phyloP scores from a whole-genome alignment of 2,113 vertebrate species.

The Peromyscus californicus region DNA sequence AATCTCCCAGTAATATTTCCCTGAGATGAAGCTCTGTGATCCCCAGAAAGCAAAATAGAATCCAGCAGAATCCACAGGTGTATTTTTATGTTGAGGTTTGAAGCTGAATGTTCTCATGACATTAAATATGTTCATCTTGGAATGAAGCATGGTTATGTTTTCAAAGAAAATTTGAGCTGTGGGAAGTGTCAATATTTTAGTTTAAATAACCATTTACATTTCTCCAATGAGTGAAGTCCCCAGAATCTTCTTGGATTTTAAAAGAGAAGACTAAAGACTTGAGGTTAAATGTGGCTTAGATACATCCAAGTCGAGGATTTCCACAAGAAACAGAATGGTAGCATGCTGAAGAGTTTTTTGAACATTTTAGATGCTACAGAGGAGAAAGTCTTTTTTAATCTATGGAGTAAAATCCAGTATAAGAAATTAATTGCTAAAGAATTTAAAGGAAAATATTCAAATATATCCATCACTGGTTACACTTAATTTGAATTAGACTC shows the following conservation, averaged over 20 bases:
- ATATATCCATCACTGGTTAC: background rate
- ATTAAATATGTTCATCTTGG: background rate
- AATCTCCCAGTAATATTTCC: slow-evolving; percentile 29
- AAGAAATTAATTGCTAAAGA: background rate
- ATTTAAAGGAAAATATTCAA: background rate
- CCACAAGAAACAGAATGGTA: background rate
- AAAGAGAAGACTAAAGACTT: background rate
- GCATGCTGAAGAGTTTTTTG: no score
- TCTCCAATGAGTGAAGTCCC: background rate
- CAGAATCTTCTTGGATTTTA: background rate
- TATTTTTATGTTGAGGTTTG: accelerated
- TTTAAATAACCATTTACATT: background rate
- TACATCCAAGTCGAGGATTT: background rate
- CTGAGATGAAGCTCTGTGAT: background rate
- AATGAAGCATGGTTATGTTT: background rate
- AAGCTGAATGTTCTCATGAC: background rate
- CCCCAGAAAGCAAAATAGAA: background rate
- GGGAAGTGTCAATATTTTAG: background rate
- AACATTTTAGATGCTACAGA: no score
- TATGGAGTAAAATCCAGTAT: background rate
- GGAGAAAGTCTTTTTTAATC: background rate
- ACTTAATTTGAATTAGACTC: background rate
- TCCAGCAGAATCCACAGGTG: background rate
- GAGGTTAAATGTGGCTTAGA: no score
- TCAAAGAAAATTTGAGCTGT: background rate